phyloP scores from a whole-genome alignment of 2,113 vertebrate genomes.

The Orientallactaga bullata region DNA sequence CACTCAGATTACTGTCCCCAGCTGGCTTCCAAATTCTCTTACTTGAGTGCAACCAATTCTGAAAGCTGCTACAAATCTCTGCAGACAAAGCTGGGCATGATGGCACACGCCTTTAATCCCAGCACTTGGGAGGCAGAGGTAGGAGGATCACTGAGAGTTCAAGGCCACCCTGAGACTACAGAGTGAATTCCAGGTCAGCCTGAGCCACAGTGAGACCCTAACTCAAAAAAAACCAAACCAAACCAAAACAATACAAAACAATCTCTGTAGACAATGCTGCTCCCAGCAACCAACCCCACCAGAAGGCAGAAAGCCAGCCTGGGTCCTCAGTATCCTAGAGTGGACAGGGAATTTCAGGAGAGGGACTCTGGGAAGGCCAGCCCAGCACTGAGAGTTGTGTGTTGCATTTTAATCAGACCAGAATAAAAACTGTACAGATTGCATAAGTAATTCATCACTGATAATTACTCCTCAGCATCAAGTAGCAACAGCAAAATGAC shows the following conservation, averaged over 20 bases:
- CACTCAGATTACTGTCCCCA: background rate
- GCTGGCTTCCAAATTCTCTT: background rate
- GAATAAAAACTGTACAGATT: constrained; percentile 50
- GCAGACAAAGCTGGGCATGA: background rate
- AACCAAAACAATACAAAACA: too few relatives aligned
- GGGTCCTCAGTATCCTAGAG: background rate
- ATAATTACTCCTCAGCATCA: constrained; percentile 66
- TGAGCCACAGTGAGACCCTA: too few relatives aligned
- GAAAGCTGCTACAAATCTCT: background rate
- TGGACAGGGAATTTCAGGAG: background rate
- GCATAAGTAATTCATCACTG: constrained; percentile 61
- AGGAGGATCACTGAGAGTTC: too few relatives aligned
- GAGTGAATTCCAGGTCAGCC: too few relatives aligned
- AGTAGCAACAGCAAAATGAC: constrained; percentile 18
- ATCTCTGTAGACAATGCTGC: background rate
- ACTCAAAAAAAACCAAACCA: too few relatives aligned
- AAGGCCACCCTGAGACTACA: too few relatives aligned
- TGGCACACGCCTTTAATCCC: too few relatives aligned
- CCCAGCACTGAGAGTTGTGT: background rate
- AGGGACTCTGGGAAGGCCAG: constrained; percentile 29
- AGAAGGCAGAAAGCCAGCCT: background rate
- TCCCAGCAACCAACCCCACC: background rate
- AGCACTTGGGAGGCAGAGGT: too few relatives aligned
- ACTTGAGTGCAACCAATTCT: background rate
- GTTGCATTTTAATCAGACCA: constrained; percentile 54